phyloP scores from a whole-genome alignment of 2,113 vertebrate genomes.

The Campylomormyrus tamandua region DNA sequence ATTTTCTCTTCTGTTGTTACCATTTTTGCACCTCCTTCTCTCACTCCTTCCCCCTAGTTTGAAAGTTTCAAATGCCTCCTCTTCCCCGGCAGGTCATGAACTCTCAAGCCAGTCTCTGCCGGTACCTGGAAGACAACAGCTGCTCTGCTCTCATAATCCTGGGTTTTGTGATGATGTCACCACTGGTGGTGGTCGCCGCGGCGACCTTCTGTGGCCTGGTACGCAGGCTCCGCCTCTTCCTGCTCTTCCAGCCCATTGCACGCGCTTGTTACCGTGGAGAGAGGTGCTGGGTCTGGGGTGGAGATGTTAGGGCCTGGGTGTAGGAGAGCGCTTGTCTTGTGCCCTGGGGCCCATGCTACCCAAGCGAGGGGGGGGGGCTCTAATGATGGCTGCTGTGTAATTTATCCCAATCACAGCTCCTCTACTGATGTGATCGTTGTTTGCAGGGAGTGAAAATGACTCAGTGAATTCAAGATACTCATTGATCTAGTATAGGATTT shows the following conservation, averaged over 20 bases:
- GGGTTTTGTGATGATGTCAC: conserved; percentile 91
- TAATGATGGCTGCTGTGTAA: background rate
- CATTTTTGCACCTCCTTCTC: background rate
- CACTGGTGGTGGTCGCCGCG: conserved; percentile 79
- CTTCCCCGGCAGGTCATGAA: conserved; percentile 62
- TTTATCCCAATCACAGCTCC: background rate
- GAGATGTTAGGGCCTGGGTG: conserved; percentile 72
- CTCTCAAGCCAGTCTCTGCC: conserved; percentile 70
- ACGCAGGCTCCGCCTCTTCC: conserved; percentile 64
- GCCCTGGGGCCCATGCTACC: too few species aligned
- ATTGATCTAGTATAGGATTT: background rate
- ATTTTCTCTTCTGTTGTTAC: background rate
- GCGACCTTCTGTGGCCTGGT: conserved; percentile 74
- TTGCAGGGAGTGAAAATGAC: background rate
- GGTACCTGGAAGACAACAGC: conserved; percentile 82
- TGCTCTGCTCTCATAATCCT: conserved; percentile 87
- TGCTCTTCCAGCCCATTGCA: conserved; percentile 62
- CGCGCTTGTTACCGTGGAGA: conserved; percentile 63
- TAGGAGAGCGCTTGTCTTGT: conserved; percentile 29
- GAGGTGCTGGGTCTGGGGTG: conserved; percentile 49
- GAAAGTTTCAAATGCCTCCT: background rate
- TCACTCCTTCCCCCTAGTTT: background rate
- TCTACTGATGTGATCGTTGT: background rate
- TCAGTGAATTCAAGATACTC: background rate
- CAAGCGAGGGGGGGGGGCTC: too few species aligned